Evolutionary conservation across 2,797 vertebrate species (phyloP).

Genomic region (Lepidocolaptes lacrymiger): DNA sequence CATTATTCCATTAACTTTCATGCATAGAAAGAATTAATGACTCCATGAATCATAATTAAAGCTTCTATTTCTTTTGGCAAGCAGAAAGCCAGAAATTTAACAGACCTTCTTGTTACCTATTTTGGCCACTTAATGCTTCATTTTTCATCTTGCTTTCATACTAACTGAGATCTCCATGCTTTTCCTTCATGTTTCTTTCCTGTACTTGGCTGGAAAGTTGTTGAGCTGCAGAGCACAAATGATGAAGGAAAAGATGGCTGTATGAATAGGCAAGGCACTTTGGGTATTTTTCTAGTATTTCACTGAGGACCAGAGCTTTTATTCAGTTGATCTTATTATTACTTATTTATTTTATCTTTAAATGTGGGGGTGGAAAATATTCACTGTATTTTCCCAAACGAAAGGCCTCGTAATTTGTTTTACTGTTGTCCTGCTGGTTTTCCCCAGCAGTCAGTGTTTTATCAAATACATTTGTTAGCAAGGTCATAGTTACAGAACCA

Average conservation of each 20-base stretch:
- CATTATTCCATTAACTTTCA: conserved; percentile 77
- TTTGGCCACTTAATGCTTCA: conserved; percentile 32
- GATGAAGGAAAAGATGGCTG: neutral
- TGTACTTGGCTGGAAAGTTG: neutral
- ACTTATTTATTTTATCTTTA: neutral
- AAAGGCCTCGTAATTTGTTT: neutral
- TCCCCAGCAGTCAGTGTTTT: neutral
- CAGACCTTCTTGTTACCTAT: conserved; percentile 51
- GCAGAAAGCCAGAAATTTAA: conserved; percentile 51
- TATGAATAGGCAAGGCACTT: neutral
- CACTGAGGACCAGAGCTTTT: accelerated
- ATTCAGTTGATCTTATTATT: neutral
- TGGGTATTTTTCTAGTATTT: neutral
- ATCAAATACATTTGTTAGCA: neutral
- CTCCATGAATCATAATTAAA: conserved; percentile 77
- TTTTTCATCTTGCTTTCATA: conserved; percentile 57
- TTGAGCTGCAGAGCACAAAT: neutral
- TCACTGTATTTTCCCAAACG: neutral
- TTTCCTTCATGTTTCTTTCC: conserved; percentile 17
- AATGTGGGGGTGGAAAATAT: neutral
- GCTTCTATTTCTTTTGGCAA: conserved; percentile 64
- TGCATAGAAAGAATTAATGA: conserved; percentile 68
- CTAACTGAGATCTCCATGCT: conserved; percentile 8
- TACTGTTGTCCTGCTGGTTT: neutral
- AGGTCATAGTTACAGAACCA: neutral